These are phyloP conservation scores for Orchestia grillus DNA, from an alignment of 1,140 invertebrate genomes.

Conservation along the genomic window DNA sequence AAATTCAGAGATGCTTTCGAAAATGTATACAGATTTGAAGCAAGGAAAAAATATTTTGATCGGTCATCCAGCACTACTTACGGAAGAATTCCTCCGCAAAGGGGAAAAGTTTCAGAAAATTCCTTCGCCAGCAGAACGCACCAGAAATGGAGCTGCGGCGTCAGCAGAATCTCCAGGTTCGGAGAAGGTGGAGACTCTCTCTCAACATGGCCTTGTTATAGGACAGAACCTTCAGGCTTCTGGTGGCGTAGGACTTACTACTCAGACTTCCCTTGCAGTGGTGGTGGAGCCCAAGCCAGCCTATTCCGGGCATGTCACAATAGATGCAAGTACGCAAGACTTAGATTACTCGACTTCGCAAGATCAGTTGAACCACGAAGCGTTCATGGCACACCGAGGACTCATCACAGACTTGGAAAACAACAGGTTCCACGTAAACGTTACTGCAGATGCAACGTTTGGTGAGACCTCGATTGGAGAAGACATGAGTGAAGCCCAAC, in stretches of 20 bases:
- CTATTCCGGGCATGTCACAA: background rate
- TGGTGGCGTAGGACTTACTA: background rate
- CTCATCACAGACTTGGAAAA: no score
- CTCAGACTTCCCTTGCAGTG: background rate
- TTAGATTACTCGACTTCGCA: background rate
- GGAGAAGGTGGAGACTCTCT: background rate
- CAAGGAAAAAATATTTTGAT: background rate
- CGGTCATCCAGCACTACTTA: background rate
- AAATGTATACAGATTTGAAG: background rate
- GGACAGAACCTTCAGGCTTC: background rate
- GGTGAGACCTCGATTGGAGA: no score
- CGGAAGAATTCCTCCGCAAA: background rate
- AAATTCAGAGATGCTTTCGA: background rate
- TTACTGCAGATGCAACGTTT: no score
- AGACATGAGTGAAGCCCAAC: background rate
- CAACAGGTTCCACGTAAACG: no score
- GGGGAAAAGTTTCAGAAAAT: background rate
- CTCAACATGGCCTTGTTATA: no score
- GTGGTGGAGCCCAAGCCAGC: background rate
- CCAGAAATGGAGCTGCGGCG: background rate
- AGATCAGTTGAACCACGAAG: background rate
- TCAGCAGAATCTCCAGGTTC: background rate
- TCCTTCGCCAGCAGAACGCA: background rate
- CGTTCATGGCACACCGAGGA: no score
- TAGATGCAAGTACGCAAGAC: background rate